Evolutionary conservation across 2,888 invertebrate species (phyloP), one percentile per base, ranked within the genome.

Genomic region (Agonopterix subpropinquella): DNA sequence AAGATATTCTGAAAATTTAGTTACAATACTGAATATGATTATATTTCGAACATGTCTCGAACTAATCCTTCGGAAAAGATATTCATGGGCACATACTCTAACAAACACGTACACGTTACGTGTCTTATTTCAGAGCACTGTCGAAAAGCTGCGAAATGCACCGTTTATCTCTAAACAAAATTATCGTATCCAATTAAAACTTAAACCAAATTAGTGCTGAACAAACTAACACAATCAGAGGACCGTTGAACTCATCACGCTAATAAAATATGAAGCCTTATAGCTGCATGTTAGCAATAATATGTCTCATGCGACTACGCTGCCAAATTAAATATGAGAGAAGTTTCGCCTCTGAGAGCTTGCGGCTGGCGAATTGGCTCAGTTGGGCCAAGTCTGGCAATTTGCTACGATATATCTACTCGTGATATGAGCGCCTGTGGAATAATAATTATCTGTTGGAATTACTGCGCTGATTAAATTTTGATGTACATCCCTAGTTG

Each of bases 271-370:
- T 41, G 47, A 47, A 49, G 15, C 35, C 11, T 11, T 44, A 51
- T 37, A 42, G 35, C 43, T 45, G 41, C 48, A 43, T 47, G 37
- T 44, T 45, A 50, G 53, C 45, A 53, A 50, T 53, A 55, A 57
- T 53, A 52, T 47, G 51, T 52, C 54, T 55, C 56, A 43, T 51
- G 52, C 45, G 53, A 47, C 39, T 43, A 36, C 47, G 11, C 43
- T 43, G 62, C 61, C 62, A 68, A 69, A 69, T 65, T 67, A 69
- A 67, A 67, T 67, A 66, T 62, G 64, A 62, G 54, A 54, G 53
- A 65, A 67, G 58, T 66, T 66, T 47, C 44, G 36, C 41, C 49
- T 11, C 11, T 43, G 44, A 28, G 48, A 47, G 44, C 43, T 49
- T 44, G 49, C 45, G 56, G 56, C 50, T 46, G 51, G 53, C 47